Percentiles rank a stretch among this genome's conserved stretches.
Evolutionary conservation across 2,797 vertebrate genomes (phyloP).

Genomic region (Novumbra hubbsi): DNA sequence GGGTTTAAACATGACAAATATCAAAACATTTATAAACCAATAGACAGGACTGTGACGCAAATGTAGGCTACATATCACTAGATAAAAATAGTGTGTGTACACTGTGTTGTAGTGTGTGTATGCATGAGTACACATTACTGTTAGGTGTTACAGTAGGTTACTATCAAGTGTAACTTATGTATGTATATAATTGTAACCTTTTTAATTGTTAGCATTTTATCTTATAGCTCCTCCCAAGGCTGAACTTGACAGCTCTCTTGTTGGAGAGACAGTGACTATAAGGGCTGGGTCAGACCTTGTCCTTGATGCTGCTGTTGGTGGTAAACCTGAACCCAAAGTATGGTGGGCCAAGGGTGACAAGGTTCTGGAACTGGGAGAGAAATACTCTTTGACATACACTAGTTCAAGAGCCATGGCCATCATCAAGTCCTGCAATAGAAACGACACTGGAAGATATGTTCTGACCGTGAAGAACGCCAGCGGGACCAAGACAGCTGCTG

Average conservation of each 20-base stretch:
- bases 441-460: slow-evolving; percentile 90
- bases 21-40: too few species aligned
- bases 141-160: too few species aligned
- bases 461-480: slow-evolving; percentile 93
- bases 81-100: too few species aligned
- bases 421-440: slow-evolving; percentile 94
- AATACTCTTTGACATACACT: slow-evolving; percentile 95
- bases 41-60: too few species aligned
- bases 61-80: too few species aligned
- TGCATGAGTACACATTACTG: too few species aligned
- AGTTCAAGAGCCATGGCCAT: slow-evolving; percentile 91
- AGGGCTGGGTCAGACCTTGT: slow-evolving; percentile 93
- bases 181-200: neutral
- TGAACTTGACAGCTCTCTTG: slow-evolving; percentile 88
- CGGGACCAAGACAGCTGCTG: slow-evolving; percentile 86
- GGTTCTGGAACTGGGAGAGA: slow-evolving; percentile 91
- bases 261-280: slow-evolving; percentile 86
- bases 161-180: too few species aligned
- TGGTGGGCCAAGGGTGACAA: slow-evolving; percentile 96
- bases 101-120: too few species aligned
- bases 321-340: slow-evolving; percentile 98
- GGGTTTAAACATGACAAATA: too few species aligned
- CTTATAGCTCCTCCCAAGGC: slow-evolving; percentile 92
- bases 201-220: neutral
- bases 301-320: slow-evolving; percentile 91